Evolutionary conservation across 2,113 vertebrate species (phyloP), one percentile per base, ranked within the genome.

Genomic region (Ploceus nigricollis): DNA sequence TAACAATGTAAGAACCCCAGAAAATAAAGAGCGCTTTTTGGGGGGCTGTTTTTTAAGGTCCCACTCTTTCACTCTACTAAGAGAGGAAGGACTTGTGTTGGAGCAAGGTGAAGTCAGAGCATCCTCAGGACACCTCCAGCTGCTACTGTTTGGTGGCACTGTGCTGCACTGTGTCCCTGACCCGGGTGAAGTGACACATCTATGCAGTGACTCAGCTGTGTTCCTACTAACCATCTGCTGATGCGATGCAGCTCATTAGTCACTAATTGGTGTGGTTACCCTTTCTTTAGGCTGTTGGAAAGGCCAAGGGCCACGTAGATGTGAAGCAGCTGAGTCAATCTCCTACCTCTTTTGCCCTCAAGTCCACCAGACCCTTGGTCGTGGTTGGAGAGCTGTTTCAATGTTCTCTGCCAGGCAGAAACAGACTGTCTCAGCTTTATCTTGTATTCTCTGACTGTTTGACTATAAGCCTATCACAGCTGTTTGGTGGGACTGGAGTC

Each of bases 231-330:
- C 79, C 76, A 42, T 66, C 79, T 83, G 87, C 75, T 76, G 42
- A 63, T 28, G 64, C 90, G 78, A 83, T 82, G 75, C 39, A 77
- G 56, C 33, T 88, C 85, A 70, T 96, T 96, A 95, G 79, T 96
- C 93, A 95, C 64, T 92, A 77, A 73, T 63, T 94, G 82, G 39
- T 48, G 44, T 53, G 33, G 7, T 66, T 93, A 85, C 27, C 33
- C 44, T 69, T 60, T 85, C 75, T 78, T 66, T 58, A 81, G 87
- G 44, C 79, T 86, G 68, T 63, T 83, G 79, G 42, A 90, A 90
- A 81, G 88, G 82, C n/a, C 85, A 68, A 75, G 79, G 90, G 35
- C 93, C 90, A 42, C 15, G 10, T 6, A 73, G 47, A 60, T 1
- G 1, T 75, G 70, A 44, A 75, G 70, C 37, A 54, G 56, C 44